Conservation (phyloP, 2,797 vertebrate species). For the Echeneis naucrates region DNA sequence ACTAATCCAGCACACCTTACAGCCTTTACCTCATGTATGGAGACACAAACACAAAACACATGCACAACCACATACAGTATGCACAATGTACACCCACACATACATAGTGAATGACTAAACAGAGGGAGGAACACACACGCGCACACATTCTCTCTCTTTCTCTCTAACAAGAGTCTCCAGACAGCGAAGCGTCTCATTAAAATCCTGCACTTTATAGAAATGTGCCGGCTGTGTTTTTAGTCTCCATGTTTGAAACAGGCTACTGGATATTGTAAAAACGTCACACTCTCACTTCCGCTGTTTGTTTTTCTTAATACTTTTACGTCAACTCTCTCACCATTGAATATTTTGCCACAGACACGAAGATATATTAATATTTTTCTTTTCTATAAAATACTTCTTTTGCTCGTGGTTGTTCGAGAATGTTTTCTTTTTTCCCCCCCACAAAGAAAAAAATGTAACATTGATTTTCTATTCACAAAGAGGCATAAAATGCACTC, state of each 20-base stretch:
- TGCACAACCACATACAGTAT: conserved; percentile 4
- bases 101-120: conserved; percentile 50
- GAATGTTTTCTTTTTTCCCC: conserved; percentile 16
- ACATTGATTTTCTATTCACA: conserved; percentile 7
- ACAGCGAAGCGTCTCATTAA: conserved; percentile 69
- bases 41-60: conserved; percentile 29
- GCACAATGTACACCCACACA: conserved; percentile 18
- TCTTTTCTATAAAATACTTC: conserved; percentile 12
- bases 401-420: conserved; percentile 6
- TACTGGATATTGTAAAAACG: conserved; percentile 52
- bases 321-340: conserved; percentile 19
- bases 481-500: neutral
- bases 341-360: conserved; percentile 35
- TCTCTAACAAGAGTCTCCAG: conserved; percentile 47
- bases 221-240: conserved; percentile 53
- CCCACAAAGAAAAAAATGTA: conserved; percentile 1
- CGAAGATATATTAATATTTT: conserved; percentile 14
- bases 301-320: conserved; percentile 33
- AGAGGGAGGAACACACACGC: conserved; percentile 34
- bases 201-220: conserved; percentile 58
- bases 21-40: conserved; percentile 18
- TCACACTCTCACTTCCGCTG: conserved; percentile 21
- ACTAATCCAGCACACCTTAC: conserved; percentile 20
- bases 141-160: too few relatives aligned
- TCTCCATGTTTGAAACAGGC: conserved; percentile 35